Base-by-base conservation (phyloP, 2,888 invertebrate species). In the Coleophora flavipennella region DNA sequence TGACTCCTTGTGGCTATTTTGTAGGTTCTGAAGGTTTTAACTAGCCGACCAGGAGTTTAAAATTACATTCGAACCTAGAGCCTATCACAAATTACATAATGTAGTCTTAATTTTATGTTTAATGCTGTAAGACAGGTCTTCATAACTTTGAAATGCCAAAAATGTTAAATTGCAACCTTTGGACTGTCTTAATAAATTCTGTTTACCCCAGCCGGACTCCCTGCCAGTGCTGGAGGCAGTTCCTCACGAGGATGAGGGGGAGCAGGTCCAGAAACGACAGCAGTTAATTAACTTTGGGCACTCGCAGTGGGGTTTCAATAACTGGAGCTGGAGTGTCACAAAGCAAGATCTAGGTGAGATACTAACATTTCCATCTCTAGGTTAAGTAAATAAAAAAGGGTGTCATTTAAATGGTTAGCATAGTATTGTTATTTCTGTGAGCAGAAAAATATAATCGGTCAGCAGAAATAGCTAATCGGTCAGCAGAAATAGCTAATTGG, bases 261-360 rank as follows among this genome's bases (percentile, higher is more conserved):
- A 81, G 31, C 70, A 70, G 13, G 64, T 65, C 33, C 72, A 77
- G 38, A 52, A 71, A 1, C 53, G 81, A 1, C 77, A 73, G 48
- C 77, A 79, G 47, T 72, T 85, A 8, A 79, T 85, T n/a, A 80
- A 79, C 61, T 85, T 83, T 43, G 85, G 76, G 0, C 84, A 85
- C 47, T 44, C 72, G 0, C 84, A 81, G 51, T 85, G 85, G 85
- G 84, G 84, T 20, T 84, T 84, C 51, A 81, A 83, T 36, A 84
- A 85, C 45, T 85, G 85, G 85, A 85, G 63, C 51, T 85, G 85
- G 85, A 57, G 67, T 0, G 85, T 85, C 36, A 81, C 69, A 26
- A 84, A 80, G 45, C 85, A 85, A 48, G 85, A 84, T 14, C 60
- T 85, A 13, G 85, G 85, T 85, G 41, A 46, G 56, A 26, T n/a